phyloP scores from a whole-genome alignment of 2,113 vertebrate species.

The Epinephelus moara region DNA sequence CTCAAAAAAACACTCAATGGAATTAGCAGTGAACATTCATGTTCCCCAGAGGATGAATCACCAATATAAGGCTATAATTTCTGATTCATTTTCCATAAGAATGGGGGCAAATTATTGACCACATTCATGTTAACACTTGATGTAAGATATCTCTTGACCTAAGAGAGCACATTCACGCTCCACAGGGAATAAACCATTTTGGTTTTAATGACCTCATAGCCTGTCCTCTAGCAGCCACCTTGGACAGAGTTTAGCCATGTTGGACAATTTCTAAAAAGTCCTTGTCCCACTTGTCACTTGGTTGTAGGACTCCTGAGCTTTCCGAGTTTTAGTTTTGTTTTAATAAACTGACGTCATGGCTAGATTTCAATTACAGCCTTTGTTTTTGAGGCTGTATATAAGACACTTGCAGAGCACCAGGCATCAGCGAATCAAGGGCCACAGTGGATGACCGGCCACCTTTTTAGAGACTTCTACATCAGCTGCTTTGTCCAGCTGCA shows the following conservation, averaged over 20 bases:
- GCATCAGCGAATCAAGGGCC: not conserved
- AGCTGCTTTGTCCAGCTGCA: not conserved
- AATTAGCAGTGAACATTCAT: too few relatives aligned
- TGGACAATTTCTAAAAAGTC: too few relatives aligned
- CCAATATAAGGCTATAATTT: too few relatives aligned
- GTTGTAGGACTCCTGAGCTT: too few relatives aligned
- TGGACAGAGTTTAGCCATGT: too few relatives aligned
- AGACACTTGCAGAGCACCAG: not conserved
- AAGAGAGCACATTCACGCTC: not conserved
- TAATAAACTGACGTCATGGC: not conserved
- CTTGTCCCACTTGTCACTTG: too few relatives aligned
- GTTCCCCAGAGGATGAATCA: too few relatives aligned
- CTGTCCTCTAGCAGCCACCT: not conserved
- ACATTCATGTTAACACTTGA: not conserved
- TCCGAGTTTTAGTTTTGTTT: not conserved
- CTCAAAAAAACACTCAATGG: too few relatives aligned
- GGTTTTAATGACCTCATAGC: not conserved
- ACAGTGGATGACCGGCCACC: not conserved
- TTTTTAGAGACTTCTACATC: not conserved
- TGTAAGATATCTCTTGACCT: too few relatives aligned
- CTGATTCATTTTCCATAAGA: too few relatives aligned
- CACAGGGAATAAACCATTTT: not conserved
- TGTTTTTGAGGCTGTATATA: not conserved
- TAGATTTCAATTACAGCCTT: not conserved
- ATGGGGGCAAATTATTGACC: not conserved